These are phyloP conservation scores for Butastur rufipennis DNA, from an alignment of 2,113 vertebrate species.

Conservation along the genomic window DNA sequence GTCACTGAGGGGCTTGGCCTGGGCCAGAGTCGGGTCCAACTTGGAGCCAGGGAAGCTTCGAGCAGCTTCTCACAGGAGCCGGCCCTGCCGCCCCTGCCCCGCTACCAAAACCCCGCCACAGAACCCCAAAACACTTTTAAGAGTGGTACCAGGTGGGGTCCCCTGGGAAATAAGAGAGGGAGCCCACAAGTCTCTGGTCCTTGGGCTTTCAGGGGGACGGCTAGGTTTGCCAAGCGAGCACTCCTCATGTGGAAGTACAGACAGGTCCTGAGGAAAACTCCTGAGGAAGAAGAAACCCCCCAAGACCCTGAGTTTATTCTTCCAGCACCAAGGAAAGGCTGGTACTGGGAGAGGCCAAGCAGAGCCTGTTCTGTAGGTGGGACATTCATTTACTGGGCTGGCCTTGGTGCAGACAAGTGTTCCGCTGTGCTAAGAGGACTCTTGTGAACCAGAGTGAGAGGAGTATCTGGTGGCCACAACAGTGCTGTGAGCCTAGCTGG, in stretches of 20 bases:
- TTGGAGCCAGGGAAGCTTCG: too few relatives aligned
- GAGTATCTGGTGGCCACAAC: background rate
- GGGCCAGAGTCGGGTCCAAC: fast-evolving
- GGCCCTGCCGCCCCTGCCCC: fast-evolving
- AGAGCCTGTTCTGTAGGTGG: background rate
- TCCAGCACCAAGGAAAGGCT: background rate
- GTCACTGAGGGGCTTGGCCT: fast-evolving
- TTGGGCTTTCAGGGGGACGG: background rate
- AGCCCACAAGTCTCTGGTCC: background rate
- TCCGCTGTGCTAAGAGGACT: background rate
- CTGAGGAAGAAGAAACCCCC: background rate
- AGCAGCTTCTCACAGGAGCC: too few relatives aligned
- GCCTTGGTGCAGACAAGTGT: background rate
- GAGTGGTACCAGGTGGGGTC: background rate
- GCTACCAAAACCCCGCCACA: too few relatives aligned
- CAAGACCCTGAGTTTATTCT: background rate
- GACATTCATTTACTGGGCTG: background rate
- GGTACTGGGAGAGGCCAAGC: background rate
- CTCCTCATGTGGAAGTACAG: background rate
- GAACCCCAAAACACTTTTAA: background rate
- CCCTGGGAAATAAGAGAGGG: background rate
- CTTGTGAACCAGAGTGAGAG: background rate
- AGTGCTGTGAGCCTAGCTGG: background rate
- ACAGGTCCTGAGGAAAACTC: background rate
- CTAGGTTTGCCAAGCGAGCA: background rate